Base-by-base conservation (phyloP, 2,113 vertebrate species). In the Gymnocephalus cernua region DNA sequence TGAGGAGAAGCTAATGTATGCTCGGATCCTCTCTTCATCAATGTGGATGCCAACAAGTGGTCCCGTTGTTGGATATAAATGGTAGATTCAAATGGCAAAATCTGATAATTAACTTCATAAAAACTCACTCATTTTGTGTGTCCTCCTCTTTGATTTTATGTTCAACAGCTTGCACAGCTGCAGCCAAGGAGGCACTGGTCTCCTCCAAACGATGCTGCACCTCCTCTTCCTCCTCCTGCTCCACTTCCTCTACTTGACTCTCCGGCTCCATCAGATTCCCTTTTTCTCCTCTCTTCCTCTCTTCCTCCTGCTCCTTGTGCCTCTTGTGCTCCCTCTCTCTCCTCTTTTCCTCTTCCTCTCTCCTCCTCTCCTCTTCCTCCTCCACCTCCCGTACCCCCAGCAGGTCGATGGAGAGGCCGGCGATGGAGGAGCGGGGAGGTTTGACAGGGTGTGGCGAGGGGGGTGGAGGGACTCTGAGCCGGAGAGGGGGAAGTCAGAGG, bases 141-240 rank as follows among this genome's bases (percentile, higher is more conserved):
- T 98, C 96, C 66, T 99, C 97, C 75, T 96, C 96, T 80, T 96
- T 96, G 86, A 99, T 98, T 92, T 97, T 96, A 68, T 99, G 97
- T 83, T 99, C 97, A 54, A 97, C 97, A 0, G 96, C 97, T 84
- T 99, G 97, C 91, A 99, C 93, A 12, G 98, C 97, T 0, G 97
- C 97, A 0, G 97, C 97, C 74, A 99, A 88, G 38, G 97, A 97
- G 15, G 97, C 96, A 2, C 97, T 98, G 25, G 97, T 99, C 93
- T 98, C 97, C 91, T 99, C 97, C 92, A 98, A 87, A 57, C 96
- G 95, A 92, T 96, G 95, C 74, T 96, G 95, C 1, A 87, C 95
- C 57, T 93, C 94, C 76, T 95, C 95, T 72, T 82, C 68, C 68
- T 84, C 14, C 23, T 59, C 57, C 29, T 59, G 70, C 57, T 84